phyloP scores from a whole-genome alignment of 2,113 vertebrate genomes.

The Gobius niger region DNA sequence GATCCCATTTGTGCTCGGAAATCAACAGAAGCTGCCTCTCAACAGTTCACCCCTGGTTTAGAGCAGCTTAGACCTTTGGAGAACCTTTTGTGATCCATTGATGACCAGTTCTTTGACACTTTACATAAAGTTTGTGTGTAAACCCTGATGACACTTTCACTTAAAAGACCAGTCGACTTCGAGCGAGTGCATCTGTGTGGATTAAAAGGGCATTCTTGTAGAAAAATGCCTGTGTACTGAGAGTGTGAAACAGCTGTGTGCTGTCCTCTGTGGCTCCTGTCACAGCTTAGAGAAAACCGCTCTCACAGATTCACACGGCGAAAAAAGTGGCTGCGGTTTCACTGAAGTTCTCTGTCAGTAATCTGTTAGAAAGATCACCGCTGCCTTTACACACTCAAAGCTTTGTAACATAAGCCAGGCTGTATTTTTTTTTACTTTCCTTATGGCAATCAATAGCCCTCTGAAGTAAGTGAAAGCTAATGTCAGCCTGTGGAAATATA shows the following conservation, averaged over 20 bases:
- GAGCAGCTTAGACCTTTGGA: too few species aligned
- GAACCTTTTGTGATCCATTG: neutral
- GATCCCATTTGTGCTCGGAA: too few species aligned
- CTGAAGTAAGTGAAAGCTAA: neutral
- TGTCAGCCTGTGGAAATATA: slow-evolving; percentile 3
- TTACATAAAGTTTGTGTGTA: neutral
- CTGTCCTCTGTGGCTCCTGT: slow-evolving; percentile 2
- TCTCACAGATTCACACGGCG: slow-evolving; percentile 2
- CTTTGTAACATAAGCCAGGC: slow-evolving; percentile 14
- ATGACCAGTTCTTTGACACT: neutral
- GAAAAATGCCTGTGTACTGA: neutral
- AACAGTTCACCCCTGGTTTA: neutral
- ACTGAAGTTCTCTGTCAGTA: neutral
- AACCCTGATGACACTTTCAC: neutral
- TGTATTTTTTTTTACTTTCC: neutral
- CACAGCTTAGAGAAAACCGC: slow-evolving; percentile 6
- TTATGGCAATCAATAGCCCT: slow-evolving; percentile 36
- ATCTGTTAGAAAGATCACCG: neutral
- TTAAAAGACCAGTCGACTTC: slow-evolving; percentile 1
- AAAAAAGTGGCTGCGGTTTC: slow-evolving; percentile 1
- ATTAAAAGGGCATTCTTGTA: slow-evolving; percentile 5
- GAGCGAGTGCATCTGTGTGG: slow-evolving; percentile 2
- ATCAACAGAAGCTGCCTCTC: neutral
- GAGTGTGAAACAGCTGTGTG: slow-evolving; percentile 6
- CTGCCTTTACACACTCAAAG: slow-evolving; percentile 2